Conservation (phyloP, 2,888 invertebrate species). For the Mythimna loreyi region DNA sequence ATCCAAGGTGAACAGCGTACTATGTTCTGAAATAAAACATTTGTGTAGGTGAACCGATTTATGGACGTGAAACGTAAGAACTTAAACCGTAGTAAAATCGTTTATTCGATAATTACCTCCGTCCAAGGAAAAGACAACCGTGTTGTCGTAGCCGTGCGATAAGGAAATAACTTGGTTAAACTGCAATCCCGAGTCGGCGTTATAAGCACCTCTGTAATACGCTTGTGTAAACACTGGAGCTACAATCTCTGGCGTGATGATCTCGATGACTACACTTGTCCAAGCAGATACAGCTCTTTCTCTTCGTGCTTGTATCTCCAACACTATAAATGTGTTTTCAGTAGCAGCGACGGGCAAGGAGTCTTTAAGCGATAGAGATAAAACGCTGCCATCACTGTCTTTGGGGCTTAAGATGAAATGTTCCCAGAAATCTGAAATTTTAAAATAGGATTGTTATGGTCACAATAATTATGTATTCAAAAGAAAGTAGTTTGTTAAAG, state of each 20-base stretch:
- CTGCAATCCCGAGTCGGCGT: constrained; percentile 61
- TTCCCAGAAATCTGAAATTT: constrained; percentile 70
- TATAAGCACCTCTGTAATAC: constrained; percentile 74
- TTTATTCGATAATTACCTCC: constrained; percentile 67
- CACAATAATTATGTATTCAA: too few relatives aligned
- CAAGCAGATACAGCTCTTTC: constrained; percentile 73
- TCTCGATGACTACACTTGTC: constrained; percentile 72
- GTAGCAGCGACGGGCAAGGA: constrained; percentile 65
- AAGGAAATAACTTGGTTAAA: constrained; percentile 70
- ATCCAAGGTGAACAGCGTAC: constrained; percentile 59
- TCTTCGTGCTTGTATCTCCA: constrained; percentile 77
- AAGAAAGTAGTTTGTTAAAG: not conserved
- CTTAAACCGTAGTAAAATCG: constrained; percentile 6
- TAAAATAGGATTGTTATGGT: not conserved
- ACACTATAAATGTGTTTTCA: constrained; percentile 70
- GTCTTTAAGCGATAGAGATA: constrained; percentile 63
- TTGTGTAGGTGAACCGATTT: not conserved
- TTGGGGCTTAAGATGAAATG: constrained; percentile 66
- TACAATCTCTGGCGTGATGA: constrained; percentile 65
- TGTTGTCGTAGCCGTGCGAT: constrained; percentile 71
- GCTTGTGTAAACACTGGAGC: constrained; percentile 70
- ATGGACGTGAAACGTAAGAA: not conserved
- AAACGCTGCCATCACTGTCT: constrained; percentile 56
- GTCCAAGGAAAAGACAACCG: constrained; percentile 70
- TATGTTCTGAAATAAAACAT: constrained; percentile 61